These are phyloP conservation scores for Polyergus mexicanus DNA, from an alignment of 1,140 invertebrate genomes.

Conservation along the genomic window DNA sequence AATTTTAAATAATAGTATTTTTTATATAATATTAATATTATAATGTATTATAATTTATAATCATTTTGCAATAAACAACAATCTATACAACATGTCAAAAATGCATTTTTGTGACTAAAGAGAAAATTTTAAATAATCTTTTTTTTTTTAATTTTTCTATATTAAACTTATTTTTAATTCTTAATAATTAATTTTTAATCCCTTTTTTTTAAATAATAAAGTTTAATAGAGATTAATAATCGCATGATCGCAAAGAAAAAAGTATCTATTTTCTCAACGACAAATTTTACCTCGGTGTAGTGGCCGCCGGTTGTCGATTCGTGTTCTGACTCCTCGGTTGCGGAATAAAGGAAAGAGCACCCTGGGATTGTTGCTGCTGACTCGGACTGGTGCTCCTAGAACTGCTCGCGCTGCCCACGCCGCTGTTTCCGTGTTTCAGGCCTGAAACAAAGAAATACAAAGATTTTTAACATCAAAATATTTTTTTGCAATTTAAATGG, in stretches of 20 bases:
- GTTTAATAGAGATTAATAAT: slow-evolving; percentile 4
- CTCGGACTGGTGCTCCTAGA: slow-evolving; percentile 85
- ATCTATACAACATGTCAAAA: neutral
- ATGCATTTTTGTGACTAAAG: neutral
- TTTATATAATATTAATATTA: neutral
- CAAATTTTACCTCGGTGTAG: slow-evolving; percentile 78
- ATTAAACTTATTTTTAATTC: neutral
- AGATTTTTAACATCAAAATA: neutral
- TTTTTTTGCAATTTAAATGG: neutral
- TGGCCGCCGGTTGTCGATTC: slow-evolving; percentile 79
- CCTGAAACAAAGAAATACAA: slow-evolving; percentile 71
- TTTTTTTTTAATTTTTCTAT: neutral
- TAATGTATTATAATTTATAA: neutral
- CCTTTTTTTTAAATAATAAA: neutral
- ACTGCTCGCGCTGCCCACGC: slow-evolving; percentile 83
- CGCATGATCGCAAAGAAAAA: neutral
- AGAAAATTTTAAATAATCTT: neutral
- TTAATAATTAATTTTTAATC: neutral
- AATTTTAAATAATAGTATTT: slow-evolving; percentile 4
- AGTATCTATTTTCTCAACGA: neutral
- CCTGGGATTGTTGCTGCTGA: slow-evolving; percentile 82
- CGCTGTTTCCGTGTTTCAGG: slow-evolving; percentile 82
- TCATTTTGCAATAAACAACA: neutral
- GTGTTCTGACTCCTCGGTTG: slow-evolving; percentile 81
- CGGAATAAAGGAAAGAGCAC: slow-evolving; percentile 83